Percentiles rank a stretch among this genome's conserved stretches.
phyloP scores from a whole-genome alignment of 1,140 invertebrate species.

The Rhyacophila brunnea region DNA sequence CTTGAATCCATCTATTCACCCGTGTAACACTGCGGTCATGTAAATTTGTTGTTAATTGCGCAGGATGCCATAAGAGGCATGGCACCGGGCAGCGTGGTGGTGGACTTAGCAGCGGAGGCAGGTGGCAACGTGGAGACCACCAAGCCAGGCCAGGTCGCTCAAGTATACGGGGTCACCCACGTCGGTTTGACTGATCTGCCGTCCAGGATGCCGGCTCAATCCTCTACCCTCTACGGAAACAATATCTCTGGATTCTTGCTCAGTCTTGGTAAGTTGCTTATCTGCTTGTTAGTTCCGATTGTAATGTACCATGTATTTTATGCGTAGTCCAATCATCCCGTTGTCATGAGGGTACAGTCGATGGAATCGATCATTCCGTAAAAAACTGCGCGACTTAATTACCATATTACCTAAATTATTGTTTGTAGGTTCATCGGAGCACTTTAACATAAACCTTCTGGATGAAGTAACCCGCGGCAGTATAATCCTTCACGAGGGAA shows the following conservation, averaged over 20 bases:
- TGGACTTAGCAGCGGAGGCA: slow-evolving; percentile 86
- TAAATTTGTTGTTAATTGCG: slow-evolving; percentile 20
- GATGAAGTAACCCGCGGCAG: slow-evolving; percentile 86
- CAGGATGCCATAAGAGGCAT: slow-evolving; percentile 80
- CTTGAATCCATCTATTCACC: not conserved
- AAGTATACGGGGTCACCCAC: slow-evolving; percentile 78
- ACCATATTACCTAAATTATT: no score
- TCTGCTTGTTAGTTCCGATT: not conserved
- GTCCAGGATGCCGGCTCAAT: slow-evolving; percentile 80
- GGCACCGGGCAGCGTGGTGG: slow-evolving; percentile 87
- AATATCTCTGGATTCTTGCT: slow-evolving; percentile 87
- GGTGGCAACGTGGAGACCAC: slow-evolving; percentile 89
- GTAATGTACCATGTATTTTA: no score
- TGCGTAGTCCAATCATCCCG: no score
- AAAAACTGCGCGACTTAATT: no score
- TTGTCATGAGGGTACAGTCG: no score
- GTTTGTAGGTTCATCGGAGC: slow-evolving; percentile 68
- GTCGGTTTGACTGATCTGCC: slow-evolving; percentile 85
- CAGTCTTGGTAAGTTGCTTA: slow-evolving; percentile 61
- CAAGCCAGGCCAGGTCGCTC: slow-evolving; percentile 73
- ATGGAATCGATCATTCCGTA: no score
- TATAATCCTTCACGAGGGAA: slow-evolving; percentile 73
- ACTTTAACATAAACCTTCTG: slow-evolving; percentile 76
- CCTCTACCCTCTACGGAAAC: slow-evolving; percentile 84
- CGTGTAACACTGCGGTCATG: not conserved